Conservation (phyloP, 1,140 invertebrate genomes). For the Wasmannia auropunctata region DNA sequence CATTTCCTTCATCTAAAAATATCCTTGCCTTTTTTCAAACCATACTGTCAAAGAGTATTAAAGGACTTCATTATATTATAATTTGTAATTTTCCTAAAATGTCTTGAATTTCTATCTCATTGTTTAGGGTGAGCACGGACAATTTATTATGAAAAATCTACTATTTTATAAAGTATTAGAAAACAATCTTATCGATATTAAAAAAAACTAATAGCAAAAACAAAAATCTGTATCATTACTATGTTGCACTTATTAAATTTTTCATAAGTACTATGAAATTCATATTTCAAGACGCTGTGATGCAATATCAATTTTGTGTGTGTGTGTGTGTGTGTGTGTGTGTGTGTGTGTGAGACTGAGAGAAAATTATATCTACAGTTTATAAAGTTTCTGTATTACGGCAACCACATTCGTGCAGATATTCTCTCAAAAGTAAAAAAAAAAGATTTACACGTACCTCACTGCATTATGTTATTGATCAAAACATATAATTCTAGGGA, state of each 20-base stretch:
- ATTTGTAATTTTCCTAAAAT: conserved; percentile 12
- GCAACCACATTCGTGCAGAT: background rate
- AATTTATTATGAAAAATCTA: background rate
- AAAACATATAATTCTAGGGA: conserved; percentile 24
- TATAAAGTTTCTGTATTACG: background rate
- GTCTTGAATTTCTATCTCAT: background rate
- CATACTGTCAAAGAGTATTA: background rate
- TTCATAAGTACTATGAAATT: background rate
- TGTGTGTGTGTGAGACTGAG: too few species aligned
- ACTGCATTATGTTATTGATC: conserved; percentile 38
- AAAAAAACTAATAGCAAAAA: background rate
- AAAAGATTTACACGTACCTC: conserved; percentile 41
- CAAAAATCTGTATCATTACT: background rate
- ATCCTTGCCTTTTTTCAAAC: background rate
- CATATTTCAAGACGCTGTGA: background rate
- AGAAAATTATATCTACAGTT: background rate
- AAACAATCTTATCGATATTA: background rate
- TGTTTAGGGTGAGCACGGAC: background rate
- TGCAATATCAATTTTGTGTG: background rate
- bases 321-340: too few species aligned
- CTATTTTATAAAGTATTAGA: background rate
- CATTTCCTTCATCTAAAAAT: conserved; percentile 15
- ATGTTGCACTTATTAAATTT: background rate
- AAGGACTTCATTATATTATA: conserved; percentile 17
- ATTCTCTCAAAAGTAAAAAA: background rate